Evolutionary conservation across 2,113 vertebrate species (phyloP).

Genomic region (Halichoerus grypus): DNA sequence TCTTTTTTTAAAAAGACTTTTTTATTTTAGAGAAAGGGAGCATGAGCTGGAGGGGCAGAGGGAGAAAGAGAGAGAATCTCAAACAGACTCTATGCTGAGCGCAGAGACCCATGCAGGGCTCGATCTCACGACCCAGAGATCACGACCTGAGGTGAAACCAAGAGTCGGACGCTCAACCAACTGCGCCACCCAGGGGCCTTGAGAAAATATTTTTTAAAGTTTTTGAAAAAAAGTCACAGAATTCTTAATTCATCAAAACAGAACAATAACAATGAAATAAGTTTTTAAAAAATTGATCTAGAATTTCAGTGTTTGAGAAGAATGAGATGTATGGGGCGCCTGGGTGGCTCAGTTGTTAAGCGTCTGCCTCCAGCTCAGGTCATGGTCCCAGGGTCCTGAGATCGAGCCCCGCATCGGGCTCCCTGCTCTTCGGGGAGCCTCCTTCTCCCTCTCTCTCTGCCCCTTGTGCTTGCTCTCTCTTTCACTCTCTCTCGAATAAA

Average conservation of each 20-base stretch:
- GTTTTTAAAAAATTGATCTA: neutral
- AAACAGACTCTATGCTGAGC: neutral
- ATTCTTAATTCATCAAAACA: conserved; percentile 10
- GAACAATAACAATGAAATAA: neutral
- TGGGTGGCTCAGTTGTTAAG: too few relatives aligned
- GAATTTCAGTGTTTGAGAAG: neutral
- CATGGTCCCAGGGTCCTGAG: neutral
- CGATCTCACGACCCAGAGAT: neutral
- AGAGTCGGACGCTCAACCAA: neutral
- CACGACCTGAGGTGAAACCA: neutral
- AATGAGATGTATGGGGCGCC: neutral
- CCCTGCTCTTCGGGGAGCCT: neutral
- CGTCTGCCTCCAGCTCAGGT: too few relatives aligned
- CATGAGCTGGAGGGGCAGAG: neutral
- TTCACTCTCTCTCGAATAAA: neutral
- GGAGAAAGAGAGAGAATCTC: neutral
- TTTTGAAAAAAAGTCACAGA: neutral
- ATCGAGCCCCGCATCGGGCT: neutral
- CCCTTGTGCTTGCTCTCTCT: neutral
- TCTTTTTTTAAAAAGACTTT: neutral
- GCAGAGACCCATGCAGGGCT: neutral
- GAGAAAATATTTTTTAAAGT: conserved; percentile 3
- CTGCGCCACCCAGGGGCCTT: neutral
- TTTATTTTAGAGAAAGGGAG: neutral
- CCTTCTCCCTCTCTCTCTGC: neutral